A percentile compares a stretch with the other conserved stretches of the same genome.
Conservation (phyloP, 2,113 vertebrate species). For the Drymodes brunneopygia region DNA sequence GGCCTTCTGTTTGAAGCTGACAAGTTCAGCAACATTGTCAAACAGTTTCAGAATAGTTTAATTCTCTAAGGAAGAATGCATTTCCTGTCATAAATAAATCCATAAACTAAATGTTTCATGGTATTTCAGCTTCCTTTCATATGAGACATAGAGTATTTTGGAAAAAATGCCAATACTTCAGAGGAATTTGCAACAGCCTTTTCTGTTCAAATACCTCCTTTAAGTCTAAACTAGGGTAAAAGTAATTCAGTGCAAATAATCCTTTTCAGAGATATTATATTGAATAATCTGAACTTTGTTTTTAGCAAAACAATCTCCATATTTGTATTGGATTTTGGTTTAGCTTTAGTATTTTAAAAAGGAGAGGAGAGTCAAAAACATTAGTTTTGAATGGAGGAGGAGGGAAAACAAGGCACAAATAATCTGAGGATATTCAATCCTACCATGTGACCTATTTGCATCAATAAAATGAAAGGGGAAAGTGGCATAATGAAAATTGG, state of each 20-base stretch:
- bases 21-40: conserved; percentile 41
- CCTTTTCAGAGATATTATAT: background rate
- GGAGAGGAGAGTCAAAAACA: background rate
- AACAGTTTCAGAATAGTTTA: conserved; percentile 10
- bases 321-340: background rate
- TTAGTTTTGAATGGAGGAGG: background rate
- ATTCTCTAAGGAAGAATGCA: conserved; percentile 36
- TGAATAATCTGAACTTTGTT: background rate
- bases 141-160: background rate
- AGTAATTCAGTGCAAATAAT: background rate
- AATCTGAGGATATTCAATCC: background rate
- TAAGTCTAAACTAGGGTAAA: conserved; percentile 5
- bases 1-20: conserved; percentile 8
- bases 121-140: conserved; percentile 30
- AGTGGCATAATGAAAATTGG: background rate
- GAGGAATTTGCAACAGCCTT: background rate
- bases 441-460: background rate
- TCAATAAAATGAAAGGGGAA: background rate
- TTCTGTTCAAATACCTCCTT: background rate
- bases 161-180: background rate
- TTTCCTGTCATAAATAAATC: conserved; percentile 52
- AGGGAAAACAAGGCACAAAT: background rate
- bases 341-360: background rate
- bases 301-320: background rate
- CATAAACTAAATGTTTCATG: conserved; percentile 1